Evolutionary conservation across 2,797 vertebrate species (phyloP).

Genomic region (Enoplosus armatus): DNA sequence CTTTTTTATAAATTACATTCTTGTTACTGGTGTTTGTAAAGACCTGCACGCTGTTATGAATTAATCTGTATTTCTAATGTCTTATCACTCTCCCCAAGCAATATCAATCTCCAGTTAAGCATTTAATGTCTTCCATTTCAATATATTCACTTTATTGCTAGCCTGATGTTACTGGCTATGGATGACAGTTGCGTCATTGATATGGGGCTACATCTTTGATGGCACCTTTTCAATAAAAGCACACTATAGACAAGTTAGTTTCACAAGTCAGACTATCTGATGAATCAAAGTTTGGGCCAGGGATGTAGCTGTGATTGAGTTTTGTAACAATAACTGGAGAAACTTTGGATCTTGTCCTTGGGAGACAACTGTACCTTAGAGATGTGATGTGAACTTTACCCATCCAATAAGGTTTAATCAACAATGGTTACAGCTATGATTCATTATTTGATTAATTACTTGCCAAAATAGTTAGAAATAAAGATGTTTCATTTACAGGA

Average conservation of each 20-base stretch:
- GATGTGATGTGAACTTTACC: slow-evolving; percentile 16
- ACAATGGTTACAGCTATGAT: slow-evolving; percentile 23
- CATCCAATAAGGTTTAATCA: slow-evolving; percentile 22
- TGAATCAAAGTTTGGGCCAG: slow-evolving; percentile 19
- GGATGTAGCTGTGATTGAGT: slow-evolving; percentile 22
- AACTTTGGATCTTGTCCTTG: slow-evolving; percentile 18
- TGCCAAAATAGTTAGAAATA: slow-evolving; percentile 67
- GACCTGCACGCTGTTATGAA: slow-evolving; percentile 74
- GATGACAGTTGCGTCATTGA: slow-evolving; percentile 33
- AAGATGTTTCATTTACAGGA: slow-evolving; percentile 48
- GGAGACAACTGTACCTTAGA: slow-evolving; percentile 23
- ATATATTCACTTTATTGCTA: slow-evolving; percentile 51
- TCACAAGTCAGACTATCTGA: slow-evolving; percentile 14
- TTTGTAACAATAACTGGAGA: slow-evolving; percentile 16
- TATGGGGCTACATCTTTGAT: slow-evolving; percentile 47
- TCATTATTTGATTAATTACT: slow-evolving; percentile 56
- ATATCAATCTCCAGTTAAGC: slow-evolving; percentile 57
- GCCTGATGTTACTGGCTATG: slow-evolving; percentile 30
- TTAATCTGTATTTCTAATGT: slow-evolving; percentile 56
- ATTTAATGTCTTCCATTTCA: slow-evolving; percentile 77
- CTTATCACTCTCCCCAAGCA: slow-evolving; percentile 49
- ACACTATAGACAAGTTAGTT: slow-evolving; percentile 50
- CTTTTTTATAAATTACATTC: slow-evolving; percentile 66
- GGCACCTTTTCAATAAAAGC: slow-evolving; percentile 65
- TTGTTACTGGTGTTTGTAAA: slow-evolving; percentile 71